These are phyloP conservation scores for Cheilosia soror DNA, from an alignment of 2,888 invertebrate genomes.

Conservation along the genomic window DNA sequence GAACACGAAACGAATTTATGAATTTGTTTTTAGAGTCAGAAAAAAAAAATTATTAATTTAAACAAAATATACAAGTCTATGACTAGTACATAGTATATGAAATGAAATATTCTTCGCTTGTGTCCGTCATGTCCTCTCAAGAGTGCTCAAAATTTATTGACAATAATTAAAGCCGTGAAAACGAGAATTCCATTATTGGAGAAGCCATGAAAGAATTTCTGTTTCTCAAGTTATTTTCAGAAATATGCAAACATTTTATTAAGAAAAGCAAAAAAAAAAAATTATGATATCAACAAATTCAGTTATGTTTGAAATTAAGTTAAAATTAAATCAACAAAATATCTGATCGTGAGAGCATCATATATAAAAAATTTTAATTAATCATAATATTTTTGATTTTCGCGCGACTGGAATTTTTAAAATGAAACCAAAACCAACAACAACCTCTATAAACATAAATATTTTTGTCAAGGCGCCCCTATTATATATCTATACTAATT, in stretches of 20 bases:
- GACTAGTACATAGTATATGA: conserved; percentile 23
- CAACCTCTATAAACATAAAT: conserved; percentile 21
- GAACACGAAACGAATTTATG: conserved; percentile 57
- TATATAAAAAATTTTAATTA: conserved; percentile 35
- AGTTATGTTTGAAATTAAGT: not conserved
- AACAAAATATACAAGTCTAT: not conserved
- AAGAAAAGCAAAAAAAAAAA: conserved; percentile 5
- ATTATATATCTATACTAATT: conserved; percentile 25
- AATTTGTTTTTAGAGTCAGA: conserved; percentile 57
- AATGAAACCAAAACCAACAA: not conserved
- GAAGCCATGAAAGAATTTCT: conserved; percentile 3
- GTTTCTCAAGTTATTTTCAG: conserved; percentile 29
- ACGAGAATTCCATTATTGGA: conserved; percentile 49
- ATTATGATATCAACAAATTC: not conserved
- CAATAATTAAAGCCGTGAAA: conserved; percentile 36
- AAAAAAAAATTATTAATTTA: conserved; percentile 30
- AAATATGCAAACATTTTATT: conserved; percentile 5
- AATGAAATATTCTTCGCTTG: conserved; percentile 34
- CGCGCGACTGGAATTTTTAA: conserved; percentile 10
- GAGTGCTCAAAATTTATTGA: conserved; percentile 28
- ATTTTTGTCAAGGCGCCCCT: conserved; percentile 33
- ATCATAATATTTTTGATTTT: conserved; percentile 30
- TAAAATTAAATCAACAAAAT: not conserved
- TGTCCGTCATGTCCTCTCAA: conserved; percentile 11
- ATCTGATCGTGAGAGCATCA: conserved; percentile 17